Base-by-base conservation (phyloP, 1,140 invertebrate genomes). In the Brachystomella parvula region DNA sequence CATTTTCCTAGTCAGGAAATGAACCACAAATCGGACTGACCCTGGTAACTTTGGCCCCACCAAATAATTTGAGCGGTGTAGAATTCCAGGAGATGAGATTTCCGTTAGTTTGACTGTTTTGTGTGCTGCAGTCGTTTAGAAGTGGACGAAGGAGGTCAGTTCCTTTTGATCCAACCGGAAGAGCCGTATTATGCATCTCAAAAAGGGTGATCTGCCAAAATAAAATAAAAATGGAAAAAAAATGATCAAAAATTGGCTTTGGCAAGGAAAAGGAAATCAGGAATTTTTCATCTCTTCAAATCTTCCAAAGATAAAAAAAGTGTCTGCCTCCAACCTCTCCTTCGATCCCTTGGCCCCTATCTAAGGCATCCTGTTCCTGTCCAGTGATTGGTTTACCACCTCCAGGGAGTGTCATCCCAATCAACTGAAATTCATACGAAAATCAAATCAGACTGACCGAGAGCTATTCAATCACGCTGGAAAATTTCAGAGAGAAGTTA, bases 171-270 rank as follows among this genome's bases (percentile, higher is more conserved):
- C 49, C 49, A 24, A 53, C 88, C 0, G 86, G 87, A 39, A 90
- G 76, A 0, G 88, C 88, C 0, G 89, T 86, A 35, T 82, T 83
- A 75, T 90, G 90, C 0, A 91, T 75, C 75, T 90, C 86, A 0
- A 91, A 74, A 81, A 90, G 84, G 0, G 88, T 90, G 47, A 90
- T 75, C 79, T 91, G 88, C 88, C 88, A 30, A n/a, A n/a, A n/a
- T n/a, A n/a, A n/a, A n/a, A n/a, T n/a, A n/a, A n/a, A n/a, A n/a
- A n/a, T n/a, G n/a, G n/a, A n/a, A n/a, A n/a, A n/a, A n/a, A n/a
- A n/a, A n/a, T n/a, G n/a, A n/a, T n/a, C n/a, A n/a, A n/a, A n/a
- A n/a, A n/a, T n/a, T n/a, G n/a, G n/a, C n/a, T n/a, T n/a, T n/a
- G n/a, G n/a, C n/a, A n/a, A n/a, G n/a, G n/a, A n/a, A n/a, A n/a